Conservation (phyloP, 2,888 invertebrate species). For the Glaucopsyche alexis region DNA sequence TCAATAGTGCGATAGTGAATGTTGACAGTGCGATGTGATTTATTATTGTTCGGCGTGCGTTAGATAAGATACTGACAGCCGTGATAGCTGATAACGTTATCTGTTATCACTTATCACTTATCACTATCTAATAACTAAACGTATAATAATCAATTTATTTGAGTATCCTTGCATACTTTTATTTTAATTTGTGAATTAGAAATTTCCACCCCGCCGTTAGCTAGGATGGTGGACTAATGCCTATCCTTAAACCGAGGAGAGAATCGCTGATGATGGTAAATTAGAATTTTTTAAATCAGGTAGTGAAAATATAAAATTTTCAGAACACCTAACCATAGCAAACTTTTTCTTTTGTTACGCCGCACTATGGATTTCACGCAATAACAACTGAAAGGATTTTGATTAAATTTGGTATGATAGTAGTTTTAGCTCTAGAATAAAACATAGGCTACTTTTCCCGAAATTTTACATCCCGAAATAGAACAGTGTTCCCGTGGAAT, state of each 20-base stretch:
- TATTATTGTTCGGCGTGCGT: not conserved
- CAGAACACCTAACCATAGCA: not conserved
- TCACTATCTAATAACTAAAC: not conserved
- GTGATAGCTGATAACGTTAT: conserved; percentile 9
- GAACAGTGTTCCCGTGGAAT: no score
- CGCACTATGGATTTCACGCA: no score
- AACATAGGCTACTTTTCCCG: no score
- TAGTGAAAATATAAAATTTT: no score
- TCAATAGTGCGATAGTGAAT: not conserved
- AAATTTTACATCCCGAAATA: no score
- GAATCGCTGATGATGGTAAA: no score
- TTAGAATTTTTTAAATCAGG: not conserved
- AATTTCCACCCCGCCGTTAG: not conserved
- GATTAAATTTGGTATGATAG: no score
- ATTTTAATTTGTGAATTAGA: not conserved
- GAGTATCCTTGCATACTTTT: not conserved
- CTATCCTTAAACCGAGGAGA: no score
- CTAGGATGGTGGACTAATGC: no score
- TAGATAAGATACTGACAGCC: not conserved
- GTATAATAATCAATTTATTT: not conserved
- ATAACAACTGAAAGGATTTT: no score
- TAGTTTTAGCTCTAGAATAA: no score
- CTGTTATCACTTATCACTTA: not conserved
- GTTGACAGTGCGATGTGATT: conserved; percentile 3
- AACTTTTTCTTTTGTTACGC: not conserved